phyloP scores from a whole-genome alignment of 2,888 invertebrate genomes.

The Sclerodermus sp. region DNA sequence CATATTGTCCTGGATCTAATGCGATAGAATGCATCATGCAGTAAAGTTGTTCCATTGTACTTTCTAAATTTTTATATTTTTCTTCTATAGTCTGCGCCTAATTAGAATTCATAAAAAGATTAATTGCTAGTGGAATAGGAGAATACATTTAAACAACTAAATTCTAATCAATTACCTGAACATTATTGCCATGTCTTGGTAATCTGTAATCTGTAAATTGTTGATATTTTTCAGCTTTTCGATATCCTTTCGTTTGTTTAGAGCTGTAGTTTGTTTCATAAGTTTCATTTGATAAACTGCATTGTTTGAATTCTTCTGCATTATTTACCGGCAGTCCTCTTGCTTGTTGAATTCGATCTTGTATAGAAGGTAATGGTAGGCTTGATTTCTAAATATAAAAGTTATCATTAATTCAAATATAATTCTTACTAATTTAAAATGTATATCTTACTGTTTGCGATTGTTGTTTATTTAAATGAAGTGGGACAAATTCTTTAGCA shows the following conservation, averaged over 20 bases:
- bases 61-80: slow-evolving; percentile 27
- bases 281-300: slow-evolving; percentile 28
- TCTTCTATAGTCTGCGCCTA: slow-evolving; percentile 17
- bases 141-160: not conserved
- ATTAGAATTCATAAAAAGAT: slow-evolving; percentile 10
- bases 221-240: no score
- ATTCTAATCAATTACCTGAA: no score
- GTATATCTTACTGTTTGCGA: slow-evolving; percentile 1
- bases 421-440: no score
- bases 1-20: slow-evolving; percentile 78
- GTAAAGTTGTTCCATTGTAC: slow-evolving; percentile 63
- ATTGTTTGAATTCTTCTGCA: slow-evolving; percentile 7
- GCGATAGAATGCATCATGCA: slow-evolving; percentile 75
- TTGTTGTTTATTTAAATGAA: slow-evolving; percentile 17
- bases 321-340: slow-evolving; percentile 18
- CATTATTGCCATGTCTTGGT: no score
- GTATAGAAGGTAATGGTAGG: slow-evolving; percentile 29
- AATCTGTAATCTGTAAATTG: no score
- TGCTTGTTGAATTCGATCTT: slow-evolving; percentile 41
- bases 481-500: slow-evolving; percentile 49
- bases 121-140: not conserved
- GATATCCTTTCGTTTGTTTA: slow-evolving; percentile 9
- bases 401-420: no score
- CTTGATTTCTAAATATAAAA: no score
- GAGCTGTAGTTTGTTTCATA: slow-evolving; percentile 37